Conservation (phyloP, 2,888 invertebrate genomes). For the Aphidoletes aphidimyza region DNA sequence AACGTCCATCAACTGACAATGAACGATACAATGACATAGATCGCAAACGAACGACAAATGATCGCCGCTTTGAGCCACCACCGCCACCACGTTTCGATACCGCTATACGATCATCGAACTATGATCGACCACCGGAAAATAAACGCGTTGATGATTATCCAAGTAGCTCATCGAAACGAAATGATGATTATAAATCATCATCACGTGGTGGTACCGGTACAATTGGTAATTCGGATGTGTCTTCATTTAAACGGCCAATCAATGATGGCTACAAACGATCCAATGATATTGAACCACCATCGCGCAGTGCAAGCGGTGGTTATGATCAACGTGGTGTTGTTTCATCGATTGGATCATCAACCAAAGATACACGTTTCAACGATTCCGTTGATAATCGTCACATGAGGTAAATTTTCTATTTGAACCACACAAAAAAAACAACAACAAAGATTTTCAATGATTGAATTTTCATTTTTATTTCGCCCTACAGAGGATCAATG, state of each 20-base stretch:
- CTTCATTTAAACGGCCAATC: conserved; percentile 8
- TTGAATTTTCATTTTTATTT: not conserved
- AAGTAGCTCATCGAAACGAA: conserved; percentile 28
- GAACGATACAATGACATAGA: conserved; percentile 64
- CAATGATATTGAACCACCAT: conserved; percentile 17
- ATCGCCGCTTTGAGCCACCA: conserved; percentile 64
- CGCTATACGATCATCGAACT: conserved; percentile 59
- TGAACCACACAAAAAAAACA: too few species aligned
- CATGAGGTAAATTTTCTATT: conserved; percentile 14
- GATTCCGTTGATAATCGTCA: conserved; percentile 40
- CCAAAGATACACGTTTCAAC: conserved; percentile 40
- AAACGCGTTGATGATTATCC: conserved; percentile 56
- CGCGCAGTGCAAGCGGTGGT: not conserved
- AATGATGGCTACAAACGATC: not conserved
- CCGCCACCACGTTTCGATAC: conserved; percentile 67
- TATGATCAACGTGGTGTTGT: conserved; percentile 37
- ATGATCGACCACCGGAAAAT: conserved; percentile 56
- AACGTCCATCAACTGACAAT: conserved; percentile 61
- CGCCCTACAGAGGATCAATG: conserved; percentile 9
- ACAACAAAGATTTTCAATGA: conserved; percentile 11
- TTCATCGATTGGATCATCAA: not conserved
- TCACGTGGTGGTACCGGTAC: conserved; percentile 59
- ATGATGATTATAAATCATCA: conserved; percentile 48
- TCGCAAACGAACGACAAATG: conserved; percentile 62
- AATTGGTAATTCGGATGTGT: conserved; percentile 1